Base-by-base conservation (phyloP, 2,113 vertebrate species). In the Zosterops pallidus region DNA sequence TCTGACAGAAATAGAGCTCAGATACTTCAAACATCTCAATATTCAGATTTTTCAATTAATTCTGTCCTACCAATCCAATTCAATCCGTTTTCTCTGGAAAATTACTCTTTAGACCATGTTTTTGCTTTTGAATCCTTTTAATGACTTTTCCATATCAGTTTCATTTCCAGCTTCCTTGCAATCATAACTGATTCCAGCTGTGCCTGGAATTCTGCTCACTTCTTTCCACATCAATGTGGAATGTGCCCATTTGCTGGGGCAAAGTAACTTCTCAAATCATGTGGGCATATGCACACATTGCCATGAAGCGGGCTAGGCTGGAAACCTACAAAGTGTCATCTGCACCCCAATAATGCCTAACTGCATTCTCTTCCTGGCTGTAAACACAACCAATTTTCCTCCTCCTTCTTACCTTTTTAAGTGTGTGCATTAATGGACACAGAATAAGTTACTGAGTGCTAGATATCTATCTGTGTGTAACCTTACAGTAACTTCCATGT, bases 121-220 rank as follows among this genome's bases (percentile, higher is more conserved):
- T 93, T 90, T 89, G 21, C 69, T 84, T 94, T 94, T 75, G 52
- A 83, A 78, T 81, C 17, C 18, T 88, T 94, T 70, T 90, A 94
- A 93, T 0, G 11, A 90, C 69, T 93, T 95, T 95, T 35, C 67
- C 72, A 23, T 95, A 74, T 77, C 90, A 91, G 19, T 77, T 90
- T 94, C 52, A 78, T 57, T 93, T 90, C 44, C 79, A 94, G 64
- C 44, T 81, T 92, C 60, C 69, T 91, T 92, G 69, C 47, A 81
- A 49, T 84, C 19, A 39, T 81, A 84, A 86, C 80, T 81, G 64
- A 86, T 88, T 88, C 90, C 94, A 97, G 82, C 86, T 96, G 92
- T 90, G 85, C 22, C 71, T 96, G 88, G 71, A 88, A 94, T 85
- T 94, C 79, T 71, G 15, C 68, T 95, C 37, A 63, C 44, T 81